Evolutionary conservation across 1,140 invertebrate genomes (phyloP), one percentile per base, ranked within the genome.

Genomic region (Brachionus asplanchnoidis): DNA sequence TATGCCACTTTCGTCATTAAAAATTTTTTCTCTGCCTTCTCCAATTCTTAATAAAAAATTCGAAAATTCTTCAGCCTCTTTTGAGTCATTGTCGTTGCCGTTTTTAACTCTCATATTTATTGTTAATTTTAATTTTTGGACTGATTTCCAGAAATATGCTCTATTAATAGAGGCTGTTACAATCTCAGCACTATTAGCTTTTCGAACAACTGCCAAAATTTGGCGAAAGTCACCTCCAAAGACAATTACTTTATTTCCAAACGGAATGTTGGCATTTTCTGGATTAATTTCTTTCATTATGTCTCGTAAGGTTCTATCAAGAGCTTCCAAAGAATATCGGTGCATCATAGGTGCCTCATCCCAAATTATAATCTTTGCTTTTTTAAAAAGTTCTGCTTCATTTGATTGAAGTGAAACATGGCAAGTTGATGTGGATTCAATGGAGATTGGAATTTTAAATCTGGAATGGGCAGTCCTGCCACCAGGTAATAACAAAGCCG

Each of bases 161-260:
- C 65, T 68, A 14, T 68, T 68, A 42, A 73, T 36, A 73, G 68
- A 73, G 20, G 26, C 68, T 73, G 68, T 36, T 17, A 8, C 68
- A 73, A 73, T 73, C 40, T 73, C 68, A 73, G 68, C 68, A 73
- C 68, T 40, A 8, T 73, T 73, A 73, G 17, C n/a, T 36, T 68
- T 68, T 68, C 65, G 23, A 68, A 68, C 65, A 68, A 68, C 65
- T 36, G 8, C n/a, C 28, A 68, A n/a, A 28, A 68, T 68, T 68
- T 68, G 65, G 32, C 65, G 26, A 68, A 68, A 68, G 65, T 68
- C 65, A 36, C 65, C 65, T 56, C 9, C 56, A 32, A 53, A 53
- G 17, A 53, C 50, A 53, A 53, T 53, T n/a, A 53, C 50, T 66
- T 66, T 66, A 23, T 66, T 66, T 23, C 60, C 60, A 23, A 66